These are phyloP conservation scores for Drosophila repleta DNA, from an alignment of 1,140 invertebrate genomes.

Conservation along the genomic window DNA sequence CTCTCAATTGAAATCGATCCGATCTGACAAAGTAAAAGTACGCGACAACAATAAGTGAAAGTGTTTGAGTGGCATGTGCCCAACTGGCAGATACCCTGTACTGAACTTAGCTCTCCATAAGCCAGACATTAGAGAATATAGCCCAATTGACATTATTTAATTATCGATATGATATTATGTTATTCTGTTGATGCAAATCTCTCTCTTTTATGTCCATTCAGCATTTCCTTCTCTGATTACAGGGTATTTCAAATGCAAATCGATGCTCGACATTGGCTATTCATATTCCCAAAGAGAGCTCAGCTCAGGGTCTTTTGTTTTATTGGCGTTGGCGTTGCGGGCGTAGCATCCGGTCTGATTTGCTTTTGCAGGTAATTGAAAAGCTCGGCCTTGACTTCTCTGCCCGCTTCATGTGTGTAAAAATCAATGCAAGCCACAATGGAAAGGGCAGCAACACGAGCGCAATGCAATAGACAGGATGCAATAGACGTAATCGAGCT, in stretches of 20 bases:
- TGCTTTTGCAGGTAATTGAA: conserved; percentile 15
- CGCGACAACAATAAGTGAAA: neutral
- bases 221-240: too few species aligned
- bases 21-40: conserved; percentile 1
- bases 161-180: neutral
- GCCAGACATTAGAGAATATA: neutral
- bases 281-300: neutral
- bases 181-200: too few species aligned
- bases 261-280: conserved; percentile 10
- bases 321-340: neutral
- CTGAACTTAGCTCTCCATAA: neutral
- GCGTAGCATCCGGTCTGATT: conserved; percentile 7
- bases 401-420: neutral
- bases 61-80: neutral
- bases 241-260: conserved; percentile 7
- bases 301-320: neutral
- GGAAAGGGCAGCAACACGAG: neutral
- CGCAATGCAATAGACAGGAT: too few species aligned
- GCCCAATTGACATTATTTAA: neutral
- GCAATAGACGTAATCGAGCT: too few species aligned
- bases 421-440: conserved; percentile 12
- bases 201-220: too few species aligned
- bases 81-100: neutral
- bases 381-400: conserved; percentile 15
- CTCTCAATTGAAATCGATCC: conserved; percentile 22